phyloP scores from a whole-genome alignment of 2,888 invertebrate species.

The Agonopterix heracliana region DNA sequence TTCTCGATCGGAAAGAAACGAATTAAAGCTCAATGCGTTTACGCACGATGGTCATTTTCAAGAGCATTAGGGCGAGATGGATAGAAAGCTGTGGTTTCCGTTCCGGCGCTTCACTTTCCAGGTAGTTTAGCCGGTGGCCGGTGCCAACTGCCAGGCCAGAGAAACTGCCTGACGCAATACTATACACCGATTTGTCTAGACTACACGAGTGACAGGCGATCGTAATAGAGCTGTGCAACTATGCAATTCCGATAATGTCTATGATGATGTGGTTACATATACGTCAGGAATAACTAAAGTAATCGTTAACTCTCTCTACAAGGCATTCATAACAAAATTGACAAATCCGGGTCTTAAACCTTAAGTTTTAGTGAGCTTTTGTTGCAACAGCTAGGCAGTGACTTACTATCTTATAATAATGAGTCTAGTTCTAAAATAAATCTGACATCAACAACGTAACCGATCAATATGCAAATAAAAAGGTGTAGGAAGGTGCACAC shows the following conservation, averaged over 20 bases:
- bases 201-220: slow-evolving; percentile 12
- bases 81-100: slow-evolving; percentile 58
- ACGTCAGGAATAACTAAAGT: too few species aligned
- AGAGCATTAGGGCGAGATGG: slow-evolving; percentile 28
- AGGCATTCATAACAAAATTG: too few species aligned
- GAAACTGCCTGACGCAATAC: slow-evolving; percentile 47
- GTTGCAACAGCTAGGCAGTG: too few species aligned
- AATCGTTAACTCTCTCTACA: too few species aligned
- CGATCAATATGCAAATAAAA: not conserved
- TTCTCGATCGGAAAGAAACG: not conserved
- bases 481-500: not conserved
- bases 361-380: too few species aligned
- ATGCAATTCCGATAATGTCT: too few species aligned
- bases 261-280: too few species aligned
- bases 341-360: too few species aligned
- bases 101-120: slow-evolving; percentile 52
- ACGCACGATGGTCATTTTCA: slow-evolving; percentile 19
- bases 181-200: slow-evolving; percentile 27
- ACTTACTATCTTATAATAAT: too few species aligned
- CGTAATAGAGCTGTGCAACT: not conserved
- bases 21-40: slow-evolving; percentile 5
- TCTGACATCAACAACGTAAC: not conserved
- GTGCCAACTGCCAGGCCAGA: slow-evolving; percentile 14
- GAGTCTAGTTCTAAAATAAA: too few species aligned
- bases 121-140: slow-evolving; percentile 13